Base-by-base conservation (phyloP, 2,797 vertebrate species). In the Artibeus jamaicensis region DNA sequence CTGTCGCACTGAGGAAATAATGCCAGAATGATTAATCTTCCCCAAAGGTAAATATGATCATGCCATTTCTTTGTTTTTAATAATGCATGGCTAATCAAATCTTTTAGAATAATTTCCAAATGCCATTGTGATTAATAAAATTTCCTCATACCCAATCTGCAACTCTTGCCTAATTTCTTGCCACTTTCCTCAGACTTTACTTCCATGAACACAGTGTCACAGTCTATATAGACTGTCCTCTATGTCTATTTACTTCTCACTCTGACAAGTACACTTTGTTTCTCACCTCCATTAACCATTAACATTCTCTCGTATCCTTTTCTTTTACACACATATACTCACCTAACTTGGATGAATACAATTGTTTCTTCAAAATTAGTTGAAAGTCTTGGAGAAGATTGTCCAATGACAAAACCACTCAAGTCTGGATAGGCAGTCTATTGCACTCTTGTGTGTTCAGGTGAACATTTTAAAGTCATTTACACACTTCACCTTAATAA, bases 21-120 rank as follows among this genome's bases (percentile, higher is more conserved):
- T 68, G 34, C 22, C 8, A 44, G 21, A 86, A 91, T 48, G 3
- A 57, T 44, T 57, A 3, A 50, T 42, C 14, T 55, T 24, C 8
- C 18, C n/a, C 39, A 86, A 50, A 46, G 89, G 10, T 9, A 55
- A 32, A 70, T 70, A 70, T 44, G 16, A 39, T 34, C 24, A 76
- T 6, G 8, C 44, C 22, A 39, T 10, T 90, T 65, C 48, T 91
- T 91, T 93, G 37, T 53, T 94, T 89, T 65, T 42, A 44, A 79
- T 67, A 5, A n/a, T 39, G 3, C 57, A 16, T 50, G 1, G 3
- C 3, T 95, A 14, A 65, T 44, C 14, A 24, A 42, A 39, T 91
- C 37, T 78, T 85, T 73, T 87, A 90, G 18, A 55, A 46, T 89
- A 65, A 76, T 5, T 65, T 65, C 21, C 42, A 81, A 42, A 91